A percentile compares a stretch with the other conserved stretches of the same genome.
Conservation (phyloP, 2,888 invertebrate species). For the Dione juno region DNA sequence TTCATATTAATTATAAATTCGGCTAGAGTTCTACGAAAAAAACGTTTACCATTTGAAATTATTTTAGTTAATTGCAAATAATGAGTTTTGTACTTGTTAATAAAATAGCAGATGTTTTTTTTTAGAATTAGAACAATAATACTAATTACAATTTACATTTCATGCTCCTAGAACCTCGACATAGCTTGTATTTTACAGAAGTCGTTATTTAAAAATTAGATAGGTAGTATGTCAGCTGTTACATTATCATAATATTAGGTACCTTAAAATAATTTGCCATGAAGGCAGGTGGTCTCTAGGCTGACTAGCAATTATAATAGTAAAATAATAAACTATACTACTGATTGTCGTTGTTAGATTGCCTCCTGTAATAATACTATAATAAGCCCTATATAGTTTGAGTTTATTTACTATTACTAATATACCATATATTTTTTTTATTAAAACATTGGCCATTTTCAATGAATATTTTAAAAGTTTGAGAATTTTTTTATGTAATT, state of each 20-base stretch:
- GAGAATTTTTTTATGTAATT: not conserved
- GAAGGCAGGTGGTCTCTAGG: constrained; percentile 30
- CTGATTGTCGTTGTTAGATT: constrained; percentile 3
- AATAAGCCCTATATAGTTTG: too few species aligned
- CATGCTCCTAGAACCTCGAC: not conserved
- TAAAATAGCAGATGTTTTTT: constrained; percentile 26
- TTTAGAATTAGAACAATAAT: constrained; percentile 20
- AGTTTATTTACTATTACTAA: too few species aligned
- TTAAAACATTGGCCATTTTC: constrained; percentile 31
- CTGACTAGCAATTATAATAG: constrained; percentile 25
- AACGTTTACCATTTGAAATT: constrained; percentile 10
- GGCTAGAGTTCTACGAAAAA: constrained; percentile 17
- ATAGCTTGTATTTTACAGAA: not conserved
- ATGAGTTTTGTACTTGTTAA: constrained; percentile 20
- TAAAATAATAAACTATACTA: constrained; percentile 23
- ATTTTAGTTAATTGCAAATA: constrained; percentile 24
- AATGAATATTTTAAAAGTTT: not conserved
- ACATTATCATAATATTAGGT: constrained; percentile 38
- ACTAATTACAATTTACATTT: constrained; percentile 6
- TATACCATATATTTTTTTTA: not conserved
- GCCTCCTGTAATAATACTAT: not conserved
- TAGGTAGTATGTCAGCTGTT: constrained; percentile 36
- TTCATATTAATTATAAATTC: constrained; percentile 14
- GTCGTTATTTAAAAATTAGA: constrained; percentile 21
- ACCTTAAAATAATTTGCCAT: constrained; percentile 30